A percentile compares a stretch with the other conserved stretches of the same genome.
Evolutionary conservation across 2,888 invertebrate species (phyloP).

Genomic region (Mactromeris polynyma): DNA sequence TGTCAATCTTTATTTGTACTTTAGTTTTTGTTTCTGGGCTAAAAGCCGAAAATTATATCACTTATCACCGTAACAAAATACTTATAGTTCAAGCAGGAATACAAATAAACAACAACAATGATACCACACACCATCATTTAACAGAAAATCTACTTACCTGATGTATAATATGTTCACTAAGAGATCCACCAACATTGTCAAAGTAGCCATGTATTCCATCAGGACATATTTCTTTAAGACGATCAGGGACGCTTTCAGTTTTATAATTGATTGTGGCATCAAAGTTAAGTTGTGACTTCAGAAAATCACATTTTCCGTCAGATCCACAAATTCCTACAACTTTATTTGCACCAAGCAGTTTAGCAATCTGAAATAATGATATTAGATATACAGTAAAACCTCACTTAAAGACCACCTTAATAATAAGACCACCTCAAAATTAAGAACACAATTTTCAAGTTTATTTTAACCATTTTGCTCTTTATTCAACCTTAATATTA

Average conservation of each 20-base stretch:
- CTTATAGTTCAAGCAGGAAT: too few species aligned
- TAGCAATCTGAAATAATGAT: conserved; percentile 81
- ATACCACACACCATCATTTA: background rate
- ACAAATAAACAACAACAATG: background rate
- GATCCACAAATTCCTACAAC: conserved; percentile 87
- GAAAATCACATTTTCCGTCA: conserved; percentile 84
- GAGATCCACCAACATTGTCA: conserved; percentile 87
- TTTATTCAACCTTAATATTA: too few species aligned
- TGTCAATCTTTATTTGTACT: too few species aligned
- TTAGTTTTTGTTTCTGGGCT: too few species aligned
- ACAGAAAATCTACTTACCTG: conserved; percentile 74
- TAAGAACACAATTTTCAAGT: too few species aligned
- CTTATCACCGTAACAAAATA: too few species aligned
- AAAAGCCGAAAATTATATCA: too few species aligned
- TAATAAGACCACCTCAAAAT: too few species aligned
- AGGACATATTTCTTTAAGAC: conserved; percentile 82
- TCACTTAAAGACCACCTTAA: too few species aligned
- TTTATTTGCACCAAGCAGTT: conserved; percentile 81
- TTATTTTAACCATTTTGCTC: too few species aligned
- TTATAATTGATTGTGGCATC: conserved; percentile 87
- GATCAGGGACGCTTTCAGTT: conserved; percentile 79
- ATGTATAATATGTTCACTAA: conserved; percentile 86
- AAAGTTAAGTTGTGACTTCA: conserved; percentile 84
- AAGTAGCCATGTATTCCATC: conserved; percentile 87
- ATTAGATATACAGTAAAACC: too few species aligned